A percentile compares a stretch with the other conserved stretches of the same genome.
These are phyloP conservation scores for Lasioglossum leucozonium DNA, from an alignment of 2,888 invertebrate genomes.

Conservation along the genomic window DNA sequence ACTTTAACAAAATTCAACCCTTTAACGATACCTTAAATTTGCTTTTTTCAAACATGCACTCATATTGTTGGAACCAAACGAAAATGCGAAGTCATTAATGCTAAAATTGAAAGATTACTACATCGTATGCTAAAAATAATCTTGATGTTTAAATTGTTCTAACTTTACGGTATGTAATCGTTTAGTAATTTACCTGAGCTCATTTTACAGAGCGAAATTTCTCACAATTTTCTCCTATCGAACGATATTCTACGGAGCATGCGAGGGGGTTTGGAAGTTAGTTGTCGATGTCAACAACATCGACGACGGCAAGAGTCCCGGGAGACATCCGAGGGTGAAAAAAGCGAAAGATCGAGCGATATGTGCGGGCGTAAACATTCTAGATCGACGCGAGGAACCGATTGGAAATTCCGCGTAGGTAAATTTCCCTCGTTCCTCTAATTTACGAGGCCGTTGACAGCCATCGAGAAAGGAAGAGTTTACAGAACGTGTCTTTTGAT, in stretches of 20 bases:
- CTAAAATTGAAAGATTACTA: too few species aligned
- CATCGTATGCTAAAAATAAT: too few species aligned
- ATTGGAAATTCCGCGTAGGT: constrained; percentile 30
- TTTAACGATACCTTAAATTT: too few species aligned
- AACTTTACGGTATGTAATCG: background rate
- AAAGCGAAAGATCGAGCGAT: background rate
- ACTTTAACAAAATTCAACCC: too few species aligned
- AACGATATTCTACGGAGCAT: background rate
- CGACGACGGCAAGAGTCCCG: background rate
- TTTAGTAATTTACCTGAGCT: background rate
- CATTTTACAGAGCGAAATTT: background rate
- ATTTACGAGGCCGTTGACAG: constrained; percentile 46
- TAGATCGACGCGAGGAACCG: background rate
- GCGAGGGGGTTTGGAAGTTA: background rate
- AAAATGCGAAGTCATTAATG: too few species aligned
- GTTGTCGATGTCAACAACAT: background rate
- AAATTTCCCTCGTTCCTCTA: constrained; percentile 24
- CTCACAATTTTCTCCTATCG: too few species aligned
- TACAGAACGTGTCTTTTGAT: constrained; percentile 55
- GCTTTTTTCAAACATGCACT: too few species aligned
- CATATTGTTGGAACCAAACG: too few species aligned
- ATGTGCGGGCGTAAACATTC: constrained; percentile 16
- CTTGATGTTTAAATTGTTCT: background rate
- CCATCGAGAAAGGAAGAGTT: constrained; percentile 30
- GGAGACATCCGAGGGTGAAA: background rate